Evolutionary conservation across 2,888 invertebrate species (phyloP), one percentile per base, ranked within the genome.

Genomic region (Leptura quadrifasciata): DNA sequence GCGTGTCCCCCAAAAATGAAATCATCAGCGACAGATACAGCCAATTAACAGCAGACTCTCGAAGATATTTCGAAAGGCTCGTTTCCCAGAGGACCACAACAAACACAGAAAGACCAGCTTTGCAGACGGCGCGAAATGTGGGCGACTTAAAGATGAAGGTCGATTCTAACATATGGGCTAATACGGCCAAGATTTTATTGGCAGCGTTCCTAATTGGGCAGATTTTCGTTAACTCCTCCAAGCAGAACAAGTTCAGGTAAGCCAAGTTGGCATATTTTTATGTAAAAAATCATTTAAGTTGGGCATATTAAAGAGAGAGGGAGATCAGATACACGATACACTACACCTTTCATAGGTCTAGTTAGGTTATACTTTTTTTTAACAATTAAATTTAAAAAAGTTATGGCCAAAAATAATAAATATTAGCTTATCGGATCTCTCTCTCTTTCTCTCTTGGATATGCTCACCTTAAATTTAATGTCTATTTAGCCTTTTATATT

Each of bases 151-250:
- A 55, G 18, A 63, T 60, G 15, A 64, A 35, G 17, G 58, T 68
- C 12, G 72, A 70, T 47, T 27, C 55, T n/a, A 63, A 75, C n/a
- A 52, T 54, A 1, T 79, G 73, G 75, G 60, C 60, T 54, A 75
- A 77, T 31, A 73, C 69, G 18, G 71, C 57, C n/a, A 74, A 79
- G 70, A 55, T 73, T 31, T 60, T 77, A 21, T 18, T 79, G 18
- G 74, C 71, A 10, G 72, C 74, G 54, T 77, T 75, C 54, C 69
- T 79, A 63, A 69, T 79, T 52, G 73, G 73, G 58, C 79, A 79
- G 47, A 76, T 79, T 47, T 74, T 79, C 6, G 72, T 64, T 24
- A 74, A 65, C 18, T 78, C 78, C 57, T 79, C 77, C 15, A 76
- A 73, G 24, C 75, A 72, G 35, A 74, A 47, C 15, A 54, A 57